Conservation (phyloP, 2,113 vertebrate genomes). For the Ifrita kowaldi region DNA sequence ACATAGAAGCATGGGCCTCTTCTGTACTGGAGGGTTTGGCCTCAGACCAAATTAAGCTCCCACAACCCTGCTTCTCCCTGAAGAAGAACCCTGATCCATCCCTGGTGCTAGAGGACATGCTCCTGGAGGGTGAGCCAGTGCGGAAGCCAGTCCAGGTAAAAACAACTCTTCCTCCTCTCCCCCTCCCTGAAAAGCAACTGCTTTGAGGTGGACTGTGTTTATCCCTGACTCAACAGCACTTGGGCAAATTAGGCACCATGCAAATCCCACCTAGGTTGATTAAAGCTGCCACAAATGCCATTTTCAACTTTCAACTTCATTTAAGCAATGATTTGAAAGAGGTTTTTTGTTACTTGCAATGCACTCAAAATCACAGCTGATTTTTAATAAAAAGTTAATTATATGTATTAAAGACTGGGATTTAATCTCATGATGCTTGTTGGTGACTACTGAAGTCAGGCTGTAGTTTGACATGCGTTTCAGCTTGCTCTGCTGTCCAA, state of each 20-base stretch:
- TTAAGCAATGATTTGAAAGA: not conserved
- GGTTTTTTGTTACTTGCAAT: not conserved
- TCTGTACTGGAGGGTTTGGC: not conserved
- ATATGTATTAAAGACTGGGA: not conserved
- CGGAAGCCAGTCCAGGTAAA: not conserved
- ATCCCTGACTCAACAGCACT: not conserved
- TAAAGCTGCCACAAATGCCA: not conserved
- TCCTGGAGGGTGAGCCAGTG: not conserved
- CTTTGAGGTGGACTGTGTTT: not conserved
- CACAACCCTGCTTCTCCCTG: not conserved
- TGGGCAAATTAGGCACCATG: not conserved
- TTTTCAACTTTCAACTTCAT: not conserved
- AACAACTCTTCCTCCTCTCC: not conserved
- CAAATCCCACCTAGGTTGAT: not conserved
- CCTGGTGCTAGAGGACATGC: not conserved
- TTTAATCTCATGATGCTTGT: not conserved
- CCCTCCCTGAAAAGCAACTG: not conserved
- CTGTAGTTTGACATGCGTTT: not conserved
- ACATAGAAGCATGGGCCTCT: not conserved
- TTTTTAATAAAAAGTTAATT: not conserved
- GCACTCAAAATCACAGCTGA: not conserved
- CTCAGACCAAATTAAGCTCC: not conserved
- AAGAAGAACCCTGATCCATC: not conserved
- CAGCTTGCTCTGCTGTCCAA: not conserved
- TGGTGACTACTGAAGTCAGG: not conserved